phyloP scores from a whole-genome alignment of 2,113 vertebrate species.

The Oncorhynchus keta region DNA sequence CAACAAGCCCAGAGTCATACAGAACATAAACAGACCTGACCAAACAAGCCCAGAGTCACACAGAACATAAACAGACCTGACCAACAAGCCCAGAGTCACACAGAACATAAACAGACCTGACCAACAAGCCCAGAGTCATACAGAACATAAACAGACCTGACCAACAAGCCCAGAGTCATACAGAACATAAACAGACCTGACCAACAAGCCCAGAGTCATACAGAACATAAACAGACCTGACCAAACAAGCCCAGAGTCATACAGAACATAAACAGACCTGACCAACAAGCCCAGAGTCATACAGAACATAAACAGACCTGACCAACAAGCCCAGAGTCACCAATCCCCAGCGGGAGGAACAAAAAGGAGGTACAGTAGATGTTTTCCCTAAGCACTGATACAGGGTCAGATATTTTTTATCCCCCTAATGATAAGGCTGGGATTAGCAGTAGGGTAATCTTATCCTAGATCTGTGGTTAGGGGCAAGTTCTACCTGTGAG shows the following conservation, averaged over 20 bases:
- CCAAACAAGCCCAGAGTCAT: no score
- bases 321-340: conserved; percentile 35
- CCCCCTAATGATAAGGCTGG: no score
- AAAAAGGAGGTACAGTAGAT: conserved; percentile 15
- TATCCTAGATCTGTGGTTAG: no score
- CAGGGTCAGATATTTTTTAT: no score
- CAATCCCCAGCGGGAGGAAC: conserved; percentile 25
- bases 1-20: conserved; percentile 31
- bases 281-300: background rate
- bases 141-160: conserved; percentile 2
- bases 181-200: conserved; percentile 16
- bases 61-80: no score
- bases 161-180: background rate
- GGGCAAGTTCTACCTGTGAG: no score
- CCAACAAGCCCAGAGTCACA: background rate
- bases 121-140: conserved; percentile 18
- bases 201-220: conserved; percentile 33
- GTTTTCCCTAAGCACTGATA: no score
- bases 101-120: background rate
- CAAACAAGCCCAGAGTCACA: no score
- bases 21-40: no score
- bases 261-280: no score
- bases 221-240: no score
- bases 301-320: conserved; percentile 15
- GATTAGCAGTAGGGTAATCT: no score